Conservation (phyloP, 2,797 vertebrate genomes). For the Sebastes goodei region DNA sequence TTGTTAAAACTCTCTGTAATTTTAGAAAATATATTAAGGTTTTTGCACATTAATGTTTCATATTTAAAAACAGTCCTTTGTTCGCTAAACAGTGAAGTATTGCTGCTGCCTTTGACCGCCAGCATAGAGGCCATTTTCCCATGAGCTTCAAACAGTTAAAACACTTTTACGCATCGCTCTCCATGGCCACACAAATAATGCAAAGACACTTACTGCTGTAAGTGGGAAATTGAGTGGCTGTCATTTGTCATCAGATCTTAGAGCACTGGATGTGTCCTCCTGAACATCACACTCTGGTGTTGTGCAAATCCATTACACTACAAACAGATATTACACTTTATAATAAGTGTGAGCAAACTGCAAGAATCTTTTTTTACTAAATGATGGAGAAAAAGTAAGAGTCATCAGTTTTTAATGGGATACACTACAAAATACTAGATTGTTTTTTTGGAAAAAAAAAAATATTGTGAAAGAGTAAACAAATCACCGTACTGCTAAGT, state of each 20-base stretch:
- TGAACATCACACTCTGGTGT: constrained; percentile 1
- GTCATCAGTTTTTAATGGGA: not conserved
- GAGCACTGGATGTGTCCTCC: not conserved
- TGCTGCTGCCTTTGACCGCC: constrained; percentile 7
- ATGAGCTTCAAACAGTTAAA: constrained; percentile 33
- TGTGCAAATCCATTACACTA: not conserved
- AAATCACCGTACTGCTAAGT: not conserved
- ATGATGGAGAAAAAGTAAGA: not conserved
- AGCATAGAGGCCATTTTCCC: constrained; percentile 39
- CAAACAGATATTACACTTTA: not conserved
- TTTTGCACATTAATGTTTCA: constrained; percentile 9
- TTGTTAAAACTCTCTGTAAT: constrained; percentile 32
- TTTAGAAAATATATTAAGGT: not conserved
- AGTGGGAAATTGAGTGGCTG: constrained; percentile 40
- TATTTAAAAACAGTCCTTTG: constrained; percentile 18
- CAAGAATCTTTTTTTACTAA: not conserved
- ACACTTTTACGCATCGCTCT: constrained; percentile 41
- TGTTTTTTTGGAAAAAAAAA: not conserved
- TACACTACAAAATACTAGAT: not conserved
- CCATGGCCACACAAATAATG: constrained; percentile 48
- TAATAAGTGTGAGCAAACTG: not conserved
- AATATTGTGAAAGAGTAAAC: not conserved
- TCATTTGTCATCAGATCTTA: constrained; percentile 44
- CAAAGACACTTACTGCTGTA: constrained; percentile 34
- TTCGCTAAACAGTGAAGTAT: constrained; percentile 15